Evolutionary conservation across 2,113 vertebrate species (phyloP).

Genomic region (Oxygymnocypris stewartii): DNA sequence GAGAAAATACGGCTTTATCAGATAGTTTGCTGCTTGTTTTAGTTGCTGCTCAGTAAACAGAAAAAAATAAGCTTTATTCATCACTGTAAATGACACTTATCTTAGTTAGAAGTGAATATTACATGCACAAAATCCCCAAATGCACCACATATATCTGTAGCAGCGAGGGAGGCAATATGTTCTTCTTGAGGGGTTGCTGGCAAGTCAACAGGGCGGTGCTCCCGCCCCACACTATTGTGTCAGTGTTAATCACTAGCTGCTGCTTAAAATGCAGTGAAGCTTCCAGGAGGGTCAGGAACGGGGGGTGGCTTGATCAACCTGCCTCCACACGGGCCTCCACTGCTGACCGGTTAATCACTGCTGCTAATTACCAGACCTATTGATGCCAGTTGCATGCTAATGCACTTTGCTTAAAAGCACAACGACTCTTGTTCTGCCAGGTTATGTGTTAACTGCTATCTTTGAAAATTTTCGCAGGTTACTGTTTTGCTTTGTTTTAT

Average conservation of each 20-base stretch:
- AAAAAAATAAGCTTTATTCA: constrained; percentile 8
- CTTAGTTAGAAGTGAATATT: constrained; percentile 20
- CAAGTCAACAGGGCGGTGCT: constrained; percentile 56
- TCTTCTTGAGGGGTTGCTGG: constrained; percentile 58
- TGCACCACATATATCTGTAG: constrained; percentile 20
- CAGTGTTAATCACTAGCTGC: constrained; percentile 73
- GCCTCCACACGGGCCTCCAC: constrained; percentile 67
- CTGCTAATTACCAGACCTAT: constrained; percentile 78
- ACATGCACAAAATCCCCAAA: constrained; percentile 28
- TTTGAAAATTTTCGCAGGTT: constrained; percentile 22
- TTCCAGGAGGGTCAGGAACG: constrained; percentile 61
- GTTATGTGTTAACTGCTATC: constrained; percentile 17
- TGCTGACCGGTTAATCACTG: constrained; percentile 78
- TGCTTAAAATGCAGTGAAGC: constrained; percentile 71
- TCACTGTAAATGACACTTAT: background rate
- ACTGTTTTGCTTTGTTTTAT: background rate
- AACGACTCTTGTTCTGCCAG: constrained; percentile 15
- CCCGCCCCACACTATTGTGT: constrained; percentile 58
- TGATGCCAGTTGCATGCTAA: constrained; percentile 75
- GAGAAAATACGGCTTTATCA: background rate
- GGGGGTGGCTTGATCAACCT: constrained; percentile 71
- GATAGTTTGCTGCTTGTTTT: background rate
- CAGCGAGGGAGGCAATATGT: constrained; percentile 30
- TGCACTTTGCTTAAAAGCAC: constrained; percentile 57
- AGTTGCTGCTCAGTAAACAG: background rate